Base-by-base conservation (phyloP, 2,113 vertebrate genomes). In the Serinus canaria region DNA sequence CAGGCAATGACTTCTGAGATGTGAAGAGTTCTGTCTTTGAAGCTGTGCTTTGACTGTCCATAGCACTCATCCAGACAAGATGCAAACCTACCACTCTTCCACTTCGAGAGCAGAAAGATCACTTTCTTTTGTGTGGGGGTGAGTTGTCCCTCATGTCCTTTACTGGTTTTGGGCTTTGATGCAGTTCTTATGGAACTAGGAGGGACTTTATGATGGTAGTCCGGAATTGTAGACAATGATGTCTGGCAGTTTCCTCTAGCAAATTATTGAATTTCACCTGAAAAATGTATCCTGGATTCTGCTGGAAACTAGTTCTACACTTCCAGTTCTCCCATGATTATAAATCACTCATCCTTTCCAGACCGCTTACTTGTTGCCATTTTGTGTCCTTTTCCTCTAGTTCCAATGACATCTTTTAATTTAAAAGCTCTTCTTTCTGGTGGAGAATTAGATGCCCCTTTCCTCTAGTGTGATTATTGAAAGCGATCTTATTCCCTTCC, bases 71-170 rank as follows among this genome's bases (percentile, higher is more conserved):
- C 47, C 69, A 78, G 69, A 33, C 20, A 68, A 56, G 27, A 75
- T 35, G 27, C 21, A 75, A 85, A 72, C 25, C 31, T 28, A 75
- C 17, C 13, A 23, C 25, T 10, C 17, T 37, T 55, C 56, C 35
- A 4, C 24, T 73, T 0, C 31, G 49, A 64, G n/a, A 84, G 24
- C 46, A 87, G 74, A 63, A 87, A 72, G 14, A 20, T 82, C 0
- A 4, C 5, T 33, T 76, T 22, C 14, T 75, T 75, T 28, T 47
- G 17, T 2, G 1, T 0, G 1, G 27, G 24, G 2, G 7, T 49
- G 17, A 52, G 35, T 16, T 27, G 9, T 84, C 7, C 41, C 20
- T 74, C 2, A 6, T 10, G 47, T 9, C 28, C 23, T 59, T 93
- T 33, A 35, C 35, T 2, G 4, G 7, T 28, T 70, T 17, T 22